These are phyloP conservation scores for Athene cunicularia DNA, from an alignment of 2,113 vertebrate genomes.

Conservation along the genomic window DNA sequence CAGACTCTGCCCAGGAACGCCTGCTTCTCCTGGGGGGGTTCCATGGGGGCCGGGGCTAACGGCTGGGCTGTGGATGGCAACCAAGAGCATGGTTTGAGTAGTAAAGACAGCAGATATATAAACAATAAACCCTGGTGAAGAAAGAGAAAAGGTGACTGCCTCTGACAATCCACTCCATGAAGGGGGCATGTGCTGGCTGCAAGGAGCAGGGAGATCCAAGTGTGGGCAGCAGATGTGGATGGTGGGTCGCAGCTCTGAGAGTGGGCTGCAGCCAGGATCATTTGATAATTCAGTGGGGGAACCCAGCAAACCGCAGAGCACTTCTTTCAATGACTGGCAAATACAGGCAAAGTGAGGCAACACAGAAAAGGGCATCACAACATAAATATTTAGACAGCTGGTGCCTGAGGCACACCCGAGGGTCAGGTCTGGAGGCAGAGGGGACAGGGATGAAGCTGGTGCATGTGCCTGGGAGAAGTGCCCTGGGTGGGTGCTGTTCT, in stretches of 20 bases:
- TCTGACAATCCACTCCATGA: not conserved
- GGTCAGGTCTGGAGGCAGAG: not conserved
- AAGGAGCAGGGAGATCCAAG: not conserved
- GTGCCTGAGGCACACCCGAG: not conserved
- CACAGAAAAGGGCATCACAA: not conserved
- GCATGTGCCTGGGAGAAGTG: not conserved
- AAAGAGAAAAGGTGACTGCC: not conserved
- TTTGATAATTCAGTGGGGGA: too few relatives aligned
- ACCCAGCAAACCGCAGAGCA: fast-evolving
- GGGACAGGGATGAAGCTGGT: not conserved
- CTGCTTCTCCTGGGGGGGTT: not conserved
- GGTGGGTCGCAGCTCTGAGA: not conserved
- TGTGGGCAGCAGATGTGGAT: not conserved
- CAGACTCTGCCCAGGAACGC: not conserved
- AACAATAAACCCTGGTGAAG: not conserved
- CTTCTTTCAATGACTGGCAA: not conserved
- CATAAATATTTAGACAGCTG: not conserved
- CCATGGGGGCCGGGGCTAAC: not conserved
- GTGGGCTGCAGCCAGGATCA: not conserved
- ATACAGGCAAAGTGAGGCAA: not conserved
- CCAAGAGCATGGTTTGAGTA: not conserved
- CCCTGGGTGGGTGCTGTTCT: not conserved
- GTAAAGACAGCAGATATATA: not conserved
- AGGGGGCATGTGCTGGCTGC: not conserved
- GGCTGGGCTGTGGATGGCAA: not conserved